These are phyloP conservation scores for Orbicella faveolata DNA, from an alignment of 64 coral and sea anemone genomes.

Conservation along the genomic window DNA sequence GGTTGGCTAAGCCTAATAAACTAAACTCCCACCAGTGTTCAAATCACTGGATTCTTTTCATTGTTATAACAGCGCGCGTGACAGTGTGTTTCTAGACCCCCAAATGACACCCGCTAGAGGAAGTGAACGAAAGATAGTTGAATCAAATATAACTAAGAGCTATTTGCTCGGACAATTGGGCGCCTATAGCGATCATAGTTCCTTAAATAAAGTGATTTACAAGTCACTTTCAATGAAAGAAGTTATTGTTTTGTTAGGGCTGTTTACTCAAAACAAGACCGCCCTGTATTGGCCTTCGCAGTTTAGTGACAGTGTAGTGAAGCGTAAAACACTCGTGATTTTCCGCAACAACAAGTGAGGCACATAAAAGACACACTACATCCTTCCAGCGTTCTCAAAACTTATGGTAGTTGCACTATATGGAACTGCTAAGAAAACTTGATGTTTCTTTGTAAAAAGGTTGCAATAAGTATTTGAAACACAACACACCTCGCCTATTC, in stretches of 20 bases:
- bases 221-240: conserved; percentile 17
- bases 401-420: neutral
- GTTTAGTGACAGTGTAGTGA: neutral
- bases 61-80: neutral
- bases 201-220: conserved; percentile 16
- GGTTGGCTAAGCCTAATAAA: conserved; percentile 14
- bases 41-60: neutral
- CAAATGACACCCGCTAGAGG: neutral
- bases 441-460: too few relatives aligned
- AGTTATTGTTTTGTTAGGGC: neutral
- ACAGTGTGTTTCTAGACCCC: neutral
- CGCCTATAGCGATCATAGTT: conserved; percentile 18
- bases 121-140: neutral
- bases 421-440: neutral
- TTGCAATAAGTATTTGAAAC: too few relatives aligned
- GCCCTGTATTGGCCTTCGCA: neutral
- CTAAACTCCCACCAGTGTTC: neutral
- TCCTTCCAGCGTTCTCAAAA: neutral
- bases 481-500: too few relatives aligned
- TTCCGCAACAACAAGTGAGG: neutral
- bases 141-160: conserved; percentile 39
- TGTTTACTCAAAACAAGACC: conserved; percentile 34
- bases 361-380: too few relatives aligned
- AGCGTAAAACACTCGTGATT: neutral
- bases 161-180: conserved; percentile 21